Percentiles rank a stretch among this genome's conserved stretches.
Evolutionary conservation across 2,113 vertebrate genomes (phyloP).

Genomic region (Lamprologus ornatipinnis): DNA sequence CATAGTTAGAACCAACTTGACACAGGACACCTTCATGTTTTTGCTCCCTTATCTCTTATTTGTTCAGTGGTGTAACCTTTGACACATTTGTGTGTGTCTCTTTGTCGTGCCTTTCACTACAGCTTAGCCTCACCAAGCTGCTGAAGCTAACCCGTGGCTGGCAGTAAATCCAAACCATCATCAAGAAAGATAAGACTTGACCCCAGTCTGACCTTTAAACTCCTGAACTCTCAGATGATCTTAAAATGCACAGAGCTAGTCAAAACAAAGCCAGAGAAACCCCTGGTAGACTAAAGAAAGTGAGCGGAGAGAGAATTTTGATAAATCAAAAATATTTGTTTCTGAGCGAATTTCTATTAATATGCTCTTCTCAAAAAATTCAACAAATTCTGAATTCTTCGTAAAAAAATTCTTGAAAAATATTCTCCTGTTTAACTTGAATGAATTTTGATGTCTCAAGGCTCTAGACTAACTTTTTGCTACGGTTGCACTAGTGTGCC

Average conservation of each 20-base stretch:
- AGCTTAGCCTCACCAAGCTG: conserved; percentile 44
- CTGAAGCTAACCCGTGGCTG: conserved; percentile 50
- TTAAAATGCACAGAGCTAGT: conserved; percentile 7
- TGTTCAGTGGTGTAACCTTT: conserved; percentile 31
- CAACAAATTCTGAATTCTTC: neutral
- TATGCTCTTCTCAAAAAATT: neutral
- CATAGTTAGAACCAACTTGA: neutral
- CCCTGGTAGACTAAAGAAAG: neutral
- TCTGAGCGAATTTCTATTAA: neutral
- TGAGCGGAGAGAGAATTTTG: neutral
- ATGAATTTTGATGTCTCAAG: neutral
- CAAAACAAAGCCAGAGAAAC: conserved; percentile 24
- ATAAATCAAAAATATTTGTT: neutral
- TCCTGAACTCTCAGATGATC: conserved; percentile 16
- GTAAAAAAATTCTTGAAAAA: neutral
- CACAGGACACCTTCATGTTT: neutral
- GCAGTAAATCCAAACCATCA: conserved; percentile 50
- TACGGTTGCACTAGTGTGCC: neutral
- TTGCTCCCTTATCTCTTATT: conserved; percentile 15
- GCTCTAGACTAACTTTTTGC: neutral
- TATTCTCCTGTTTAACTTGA: neutral
- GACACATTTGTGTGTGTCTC: neutral
- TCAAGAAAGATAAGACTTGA: conserved; percentile 51
- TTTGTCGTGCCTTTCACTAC: conserved; percentile 28
- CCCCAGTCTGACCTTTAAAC: conserved; percentile 50